Percentiles rank a stretch among this genome's conserved stretches.
These are phyloP conservation scores for Cantharis rufa DNA, from an alignment of 2,888 invertebrate genomes.

Conservation along the genomic window DNA sequence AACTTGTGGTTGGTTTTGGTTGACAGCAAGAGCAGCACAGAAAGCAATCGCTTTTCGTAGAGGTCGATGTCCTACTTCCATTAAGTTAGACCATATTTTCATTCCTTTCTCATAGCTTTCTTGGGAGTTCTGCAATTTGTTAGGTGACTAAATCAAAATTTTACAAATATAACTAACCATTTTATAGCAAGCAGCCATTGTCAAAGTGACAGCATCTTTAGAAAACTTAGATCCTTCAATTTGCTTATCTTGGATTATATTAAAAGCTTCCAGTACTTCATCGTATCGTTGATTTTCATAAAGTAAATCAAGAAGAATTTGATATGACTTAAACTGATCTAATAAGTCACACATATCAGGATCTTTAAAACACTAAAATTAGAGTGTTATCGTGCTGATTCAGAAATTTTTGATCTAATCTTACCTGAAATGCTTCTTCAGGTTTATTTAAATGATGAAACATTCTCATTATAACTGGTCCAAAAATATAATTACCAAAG, in stretches of 20 bases:
- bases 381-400: not conserved
- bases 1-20: slow-evolving; percentile 68
- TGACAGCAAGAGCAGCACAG: slow-evolving; percentile 69
- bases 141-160: not conserved
- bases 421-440: slow-evolving; percentile 65
- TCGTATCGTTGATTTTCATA: slow-evolving; percentile 70
- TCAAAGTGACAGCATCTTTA: slow-evolving; percentile 68
- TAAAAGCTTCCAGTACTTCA: slow-evolving; percentile 67
- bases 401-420: not conserved
- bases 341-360: slow-evolving; percentile 68
- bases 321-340: slow-evolving; percentile 70
- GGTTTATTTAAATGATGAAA: slow-evolving; percentile 72
- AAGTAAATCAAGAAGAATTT: slow-evolving; percentile 72
- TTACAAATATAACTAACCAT: slow-evolving; percentile 59
- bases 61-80: slow-evolving; percentile 61
- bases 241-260: slow-evolving; percentile 64
- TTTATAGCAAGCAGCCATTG: slow-evolving; percentile 75
- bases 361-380: slow-evolving; percentile 67
- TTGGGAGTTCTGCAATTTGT: slow-evolving; percentile 66
- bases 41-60: slow-evolving; percentile 67
- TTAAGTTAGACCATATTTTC: slow-evolving; percentile 65
- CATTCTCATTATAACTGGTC: slow-evolving; percentile 82
- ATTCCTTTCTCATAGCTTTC: slow-evolving; percentile 68
- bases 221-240: slow-evolving; percentile 69
- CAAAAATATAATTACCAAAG: slow-evolving; percentile 82